Evolutionary conservation across 2,797 vertebrate genomes (phyloP).

Genomic region (Cephalopachus bancanus): DNA sequence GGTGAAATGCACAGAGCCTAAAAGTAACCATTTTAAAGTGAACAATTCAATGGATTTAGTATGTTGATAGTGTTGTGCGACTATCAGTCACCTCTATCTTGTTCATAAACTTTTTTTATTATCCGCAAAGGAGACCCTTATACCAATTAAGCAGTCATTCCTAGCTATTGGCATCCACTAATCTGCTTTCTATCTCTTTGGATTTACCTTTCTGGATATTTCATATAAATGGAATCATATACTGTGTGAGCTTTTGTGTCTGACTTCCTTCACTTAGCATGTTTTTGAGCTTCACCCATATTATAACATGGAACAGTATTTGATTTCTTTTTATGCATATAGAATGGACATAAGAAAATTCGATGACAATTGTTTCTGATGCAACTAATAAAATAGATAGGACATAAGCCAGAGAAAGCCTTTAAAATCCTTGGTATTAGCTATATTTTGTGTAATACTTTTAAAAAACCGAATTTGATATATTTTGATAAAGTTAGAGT

Average conservation of each 20-base stretch:
- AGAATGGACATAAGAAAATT: not conserved
- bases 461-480: not conserved
- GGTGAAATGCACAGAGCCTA: not conserved
- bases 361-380: slow-evolving; percentile 9
- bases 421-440: not conserved
- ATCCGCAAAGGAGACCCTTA: not conserved
- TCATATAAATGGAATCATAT: not conserved
- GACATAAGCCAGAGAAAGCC: not conserved
- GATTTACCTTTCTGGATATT: not conserved
- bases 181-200: not conserved
- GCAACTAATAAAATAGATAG: not conserved
- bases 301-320: not conserved
- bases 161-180: not conserved
- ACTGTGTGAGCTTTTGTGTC: not conserved
- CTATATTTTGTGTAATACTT: slow-evolving; percentile 30
- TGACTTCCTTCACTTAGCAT: not conserved
- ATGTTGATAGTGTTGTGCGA: not conserved
- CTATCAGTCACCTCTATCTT: not conserved
- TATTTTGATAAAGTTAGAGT: slow-evolving; percentile 45
- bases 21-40: not conserved
- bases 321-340: not conserved
- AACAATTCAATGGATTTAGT: not conserved
- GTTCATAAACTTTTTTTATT: not conserved
- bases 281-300: not conserved
- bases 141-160: not conserved